phyloP scores from a whole-genome alignment of 2,797 vertebrate genomes.

The Myotis findleyi region DNA sequence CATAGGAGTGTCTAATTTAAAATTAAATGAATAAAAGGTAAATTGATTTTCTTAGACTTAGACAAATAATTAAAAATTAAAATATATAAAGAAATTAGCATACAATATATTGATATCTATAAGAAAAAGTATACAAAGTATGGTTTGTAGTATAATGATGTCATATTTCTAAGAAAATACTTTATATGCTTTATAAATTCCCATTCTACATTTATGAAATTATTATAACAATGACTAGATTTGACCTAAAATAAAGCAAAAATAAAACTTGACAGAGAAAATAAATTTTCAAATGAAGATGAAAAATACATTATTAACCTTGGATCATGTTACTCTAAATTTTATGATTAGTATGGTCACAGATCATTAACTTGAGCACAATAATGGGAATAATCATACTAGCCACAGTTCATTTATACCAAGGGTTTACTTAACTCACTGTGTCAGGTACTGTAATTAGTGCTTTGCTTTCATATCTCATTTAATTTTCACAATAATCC shows the following conservation, averaged over 20 bases:
- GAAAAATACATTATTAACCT: not conserved
- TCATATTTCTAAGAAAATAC: constrained; percentile 7
- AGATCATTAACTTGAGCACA: not conserved
- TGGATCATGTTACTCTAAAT: not conserved
- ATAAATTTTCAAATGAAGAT: constrained; percentile 23
- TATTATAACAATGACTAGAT: constrained; percentile 6
- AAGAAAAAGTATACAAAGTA: not conserved
- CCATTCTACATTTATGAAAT: constrained; percentile 14
- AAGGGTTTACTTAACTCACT: not conserved
- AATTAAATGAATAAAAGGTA: not conserved
- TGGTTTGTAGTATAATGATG: not conserved
- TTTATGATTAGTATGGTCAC: not conserved
- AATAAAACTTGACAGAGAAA: not conserved
- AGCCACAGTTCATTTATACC: not conserved
- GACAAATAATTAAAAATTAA: constrained; percentile 31
- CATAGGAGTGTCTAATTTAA: not conserved
- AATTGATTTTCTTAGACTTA: constrained; percentile 26
- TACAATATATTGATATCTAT: not conserved
- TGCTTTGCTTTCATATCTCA: not conserved
- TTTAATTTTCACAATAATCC: not conserved
- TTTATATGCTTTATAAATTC: constrained; percentile 6
- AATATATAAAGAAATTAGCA: constrained; percentile 46
- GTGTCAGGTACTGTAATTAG: not conserved
- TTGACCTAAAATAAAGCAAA: not conserved
- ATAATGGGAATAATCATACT: not conserved